These are phyloP conservation scores for Scotopteryx bipunctaria DNA, from an alignment of 2,888 invertebrate genomes.

Conservation along the genomic window DNA sequence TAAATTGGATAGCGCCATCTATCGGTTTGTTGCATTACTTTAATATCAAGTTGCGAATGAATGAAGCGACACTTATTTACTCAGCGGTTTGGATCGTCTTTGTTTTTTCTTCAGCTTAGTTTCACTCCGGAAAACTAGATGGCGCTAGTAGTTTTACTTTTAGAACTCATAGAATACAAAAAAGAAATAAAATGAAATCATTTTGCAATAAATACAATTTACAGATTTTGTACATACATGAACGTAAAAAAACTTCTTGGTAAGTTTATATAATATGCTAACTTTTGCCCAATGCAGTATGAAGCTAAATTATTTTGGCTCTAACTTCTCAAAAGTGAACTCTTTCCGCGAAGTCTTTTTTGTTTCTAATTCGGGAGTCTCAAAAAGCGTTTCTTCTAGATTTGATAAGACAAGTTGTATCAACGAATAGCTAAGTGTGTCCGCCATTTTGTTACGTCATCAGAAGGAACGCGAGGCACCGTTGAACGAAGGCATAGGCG, in stretches of 20 bases:
- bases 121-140: constrained; percentile 9
- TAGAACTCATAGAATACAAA: too few relatives aligned
- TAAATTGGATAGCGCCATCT: constrained; percentile 20
- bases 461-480: constrained; percentile 71
- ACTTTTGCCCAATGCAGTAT: too few relatives aligned
- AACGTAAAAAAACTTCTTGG: too few relatives aligned
- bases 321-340: not conserved
- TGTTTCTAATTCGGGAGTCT: not conserved
- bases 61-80: not conserved
- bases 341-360: not conserved
- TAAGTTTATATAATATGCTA: too few relatives aligned
- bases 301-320: too few relatives aligned
- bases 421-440: constrained; percentile 51
- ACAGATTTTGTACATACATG: too few relatives aligned
- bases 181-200: too few relatives aligned
- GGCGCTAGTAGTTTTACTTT: constrained; percentile 24
- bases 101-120: not conserved
- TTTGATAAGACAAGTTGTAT: constrained; percentile 41
- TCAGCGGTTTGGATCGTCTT: not conserved
- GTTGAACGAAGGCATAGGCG: constrained; percentile 53
- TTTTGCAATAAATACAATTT: too few relatives aligned
- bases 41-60: not conserved
- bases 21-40: constrained; percentile 2
- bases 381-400: not conserved
- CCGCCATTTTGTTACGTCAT: constrained; percentile 79